A percentile compares a stretch with the other conserved stretches of the same genome.
These are phyloP conservation scores for Callocephalon fimbriatum DNA, from an alignment of 2,113 vertebrate species.

Conservation along the genomic window DNA sequence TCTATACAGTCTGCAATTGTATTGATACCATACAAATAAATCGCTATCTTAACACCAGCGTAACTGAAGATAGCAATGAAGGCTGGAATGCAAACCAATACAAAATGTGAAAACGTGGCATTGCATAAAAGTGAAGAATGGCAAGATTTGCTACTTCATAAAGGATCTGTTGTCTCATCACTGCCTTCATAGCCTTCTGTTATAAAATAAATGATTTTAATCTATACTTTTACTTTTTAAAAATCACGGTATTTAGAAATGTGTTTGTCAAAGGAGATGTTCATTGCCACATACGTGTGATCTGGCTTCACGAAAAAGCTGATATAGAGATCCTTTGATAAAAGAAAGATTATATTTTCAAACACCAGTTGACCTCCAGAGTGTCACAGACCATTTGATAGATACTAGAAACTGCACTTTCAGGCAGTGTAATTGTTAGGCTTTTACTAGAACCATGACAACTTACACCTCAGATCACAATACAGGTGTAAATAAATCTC, in stretches of 20 bases:
- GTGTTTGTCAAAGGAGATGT: neutral
- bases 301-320: neutral
- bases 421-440: neutral
- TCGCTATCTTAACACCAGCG: neutral
- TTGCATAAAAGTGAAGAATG: fast-evolving
- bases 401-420: neutral
- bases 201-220: neutral
- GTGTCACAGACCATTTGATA: neutral
- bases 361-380: neutral
- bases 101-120: neutral
- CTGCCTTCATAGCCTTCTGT: neutral
- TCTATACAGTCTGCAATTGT: neutral
- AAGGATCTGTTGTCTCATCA: neutral
- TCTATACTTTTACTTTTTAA: neutral
- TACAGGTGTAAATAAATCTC: neutral
- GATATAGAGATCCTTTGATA: neutral
- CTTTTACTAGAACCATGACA: neutral
- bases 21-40: neutral
- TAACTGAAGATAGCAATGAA: neutral
- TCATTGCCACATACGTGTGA: neutral
- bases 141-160: neutral
- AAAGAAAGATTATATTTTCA: neutral
- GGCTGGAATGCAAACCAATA: neutral
- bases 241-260: neutral
- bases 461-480: neutral